Base-by-base conservation (phyloP, 2,888 invertebrate genomes). In the Alcis repandata region DNA sequence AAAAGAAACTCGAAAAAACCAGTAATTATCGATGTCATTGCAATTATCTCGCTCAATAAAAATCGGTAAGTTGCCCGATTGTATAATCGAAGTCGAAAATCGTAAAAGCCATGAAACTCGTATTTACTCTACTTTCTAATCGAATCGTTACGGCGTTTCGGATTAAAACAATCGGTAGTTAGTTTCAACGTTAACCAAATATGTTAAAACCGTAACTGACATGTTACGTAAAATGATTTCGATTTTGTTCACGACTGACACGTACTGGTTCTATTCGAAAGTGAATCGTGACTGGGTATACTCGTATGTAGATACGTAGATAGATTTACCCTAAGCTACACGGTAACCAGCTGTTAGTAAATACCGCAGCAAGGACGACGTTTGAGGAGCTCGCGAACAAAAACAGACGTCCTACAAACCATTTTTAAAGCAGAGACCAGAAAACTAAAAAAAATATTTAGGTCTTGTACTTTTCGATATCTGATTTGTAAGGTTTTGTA, bases 161-260 rank as follows among this genome's bases (percentile, higher is more conserved):
- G 22, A 56, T 45, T 63, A 46, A 51, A 59, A 51, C 65, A 66
- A 65, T 51, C 20, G 52, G 20, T 11, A 40, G 48, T 46, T 53
- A 15, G 36, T 17, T 49, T 43, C 57, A 49, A 40, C 41, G 61
- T 22, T 87, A 51, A 27, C 88, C 85, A 38, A n/a, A 51, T 19
- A 38, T 49, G 36, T 36, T 51, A 38, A 85, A 85, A 60, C 58
- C 59, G 60, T 51, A 51, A 45, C 45, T 51, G 45, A 43, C 36
- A 27, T n/a, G 70, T 88, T 86, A 78, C 78, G 69, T 83, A 84
- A 87, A 59, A 52, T 65, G 76, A 79, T 85, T 83, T 80, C 79
- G 79, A 79, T 84, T 79, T 76, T 69, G 72, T 80, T 13, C 60
- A 51, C 60, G 60, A 66, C 52, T 57, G 46, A 46, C 58, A 58